Evolutionary conservation across 2,797 vertebrate genomes (phyloP).

Genomic region (Neoniphon sammara): DNA sequence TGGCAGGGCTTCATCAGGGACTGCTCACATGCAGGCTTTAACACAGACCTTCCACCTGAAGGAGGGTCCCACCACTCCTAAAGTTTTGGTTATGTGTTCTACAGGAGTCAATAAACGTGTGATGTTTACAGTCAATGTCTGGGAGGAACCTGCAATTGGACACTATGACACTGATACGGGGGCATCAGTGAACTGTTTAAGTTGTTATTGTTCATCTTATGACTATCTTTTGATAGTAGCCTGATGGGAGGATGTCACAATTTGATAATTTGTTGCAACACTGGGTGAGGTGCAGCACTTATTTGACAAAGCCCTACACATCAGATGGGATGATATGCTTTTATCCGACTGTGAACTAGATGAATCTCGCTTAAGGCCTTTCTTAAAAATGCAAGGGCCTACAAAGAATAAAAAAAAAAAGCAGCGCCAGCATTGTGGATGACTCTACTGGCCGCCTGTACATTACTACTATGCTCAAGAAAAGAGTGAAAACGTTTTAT

Average conservation of each 20-base stretch:
- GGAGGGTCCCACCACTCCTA: background rate
- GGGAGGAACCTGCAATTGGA: background rate
- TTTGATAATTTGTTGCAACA: background rate
- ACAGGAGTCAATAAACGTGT: background rate
- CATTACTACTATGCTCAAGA: background rate
- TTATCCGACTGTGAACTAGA: background rate
- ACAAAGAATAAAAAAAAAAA: background rate
- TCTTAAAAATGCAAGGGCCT: conserved; percentile 61
- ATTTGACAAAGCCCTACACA: background rate
- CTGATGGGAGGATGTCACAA: background rate
- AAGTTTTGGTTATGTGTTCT: background rate
- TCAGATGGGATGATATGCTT: background rate
- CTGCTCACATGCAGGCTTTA: background rate
- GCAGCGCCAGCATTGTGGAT: conserved; percentile 4
- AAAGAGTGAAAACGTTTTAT: background rate
- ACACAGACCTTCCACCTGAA: background rate
- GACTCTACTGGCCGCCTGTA: conserved; percentile 13
- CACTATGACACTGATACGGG: background rate
- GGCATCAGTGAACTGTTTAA: background rate
- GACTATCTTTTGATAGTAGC: background rate
- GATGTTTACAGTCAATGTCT: background rate
- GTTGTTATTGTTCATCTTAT: background rate
- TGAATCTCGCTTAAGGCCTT: conserved; percentile 51
- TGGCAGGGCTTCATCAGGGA: background rate
- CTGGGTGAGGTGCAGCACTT: background rate